Conservation (phyloP, 2,888 invertebrate species). For the Polydrusus pterygomalis region DNA sequence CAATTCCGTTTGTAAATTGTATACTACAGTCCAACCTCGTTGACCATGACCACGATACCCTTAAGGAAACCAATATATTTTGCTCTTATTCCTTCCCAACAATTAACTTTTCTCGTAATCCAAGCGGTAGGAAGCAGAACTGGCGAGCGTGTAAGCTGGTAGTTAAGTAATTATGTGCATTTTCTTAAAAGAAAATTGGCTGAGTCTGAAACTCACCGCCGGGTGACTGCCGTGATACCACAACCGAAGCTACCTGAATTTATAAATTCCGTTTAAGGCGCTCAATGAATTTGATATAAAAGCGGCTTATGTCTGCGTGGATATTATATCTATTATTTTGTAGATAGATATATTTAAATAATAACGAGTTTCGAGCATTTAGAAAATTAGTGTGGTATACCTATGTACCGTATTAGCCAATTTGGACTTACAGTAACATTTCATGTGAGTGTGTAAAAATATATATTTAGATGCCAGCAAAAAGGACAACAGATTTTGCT, state of each 20-base stretch:
- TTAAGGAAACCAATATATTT: conserved; percentile 47
- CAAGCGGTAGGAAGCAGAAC: conserved; percentile 50
- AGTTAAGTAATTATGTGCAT: conserved; percentile 66
- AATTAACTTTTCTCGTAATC: conserved; percentile 53
- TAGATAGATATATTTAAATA: too few species aligned
- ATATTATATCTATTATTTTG: too few species aligned
- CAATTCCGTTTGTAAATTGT: too few species aligned
- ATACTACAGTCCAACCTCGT: neutral
- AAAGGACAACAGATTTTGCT: too few species aligned
- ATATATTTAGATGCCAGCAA: too few species aligned
- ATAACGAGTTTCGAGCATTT: too few species aligned
- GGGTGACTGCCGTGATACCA: conserved; percentile 60
- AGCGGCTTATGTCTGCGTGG: neutral
- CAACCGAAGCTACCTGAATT: conserved; percentile 64
- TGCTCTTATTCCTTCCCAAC: conserved; percentile 47
- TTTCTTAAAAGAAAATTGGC: conserved; percentile 60
- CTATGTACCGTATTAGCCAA: too few species aligned
- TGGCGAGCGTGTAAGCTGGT: conserved; percentile 63
- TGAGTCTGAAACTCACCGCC: conserved; percentile 36
- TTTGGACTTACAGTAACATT: too few species aligned
- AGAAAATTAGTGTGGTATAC: too few species aligned
- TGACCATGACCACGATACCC: conserved; percentile 11
- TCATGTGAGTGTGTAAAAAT: too few species aligned
- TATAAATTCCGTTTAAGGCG: conserved; percentile 20
- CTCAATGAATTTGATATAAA: conserved; percentile 1